Conservation (phyloP, 2,797 vertebrate genomes). For the Myoxocephalus aenaeus region DNA sequence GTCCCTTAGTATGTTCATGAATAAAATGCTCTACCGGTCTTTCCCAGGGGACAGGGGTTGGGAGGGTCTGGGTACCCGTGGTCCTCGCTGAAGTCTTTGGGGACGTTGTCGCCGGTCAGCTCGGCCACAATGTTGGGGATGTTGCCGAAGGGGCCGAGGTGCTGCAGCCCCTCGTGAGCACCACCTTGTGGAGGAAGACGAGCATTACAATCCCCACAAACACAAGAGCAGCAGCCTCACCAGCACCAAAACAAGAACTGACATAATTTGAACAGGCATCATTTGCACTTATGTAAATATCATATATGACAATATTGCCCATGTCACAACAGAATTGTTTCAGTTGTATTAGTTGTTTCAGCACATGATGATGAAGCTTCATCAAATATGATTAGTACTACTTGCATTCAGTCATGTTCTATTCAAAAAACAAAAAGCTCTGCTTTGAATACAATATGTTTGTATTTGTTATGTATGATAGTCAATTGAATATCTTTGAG, state of each 20-base stretch:
- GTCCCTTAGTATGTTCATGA: neutral
- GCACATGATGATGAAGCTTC: neutral
- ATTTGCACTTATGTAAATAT: neutral
- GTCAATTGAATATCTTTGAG: neutral
- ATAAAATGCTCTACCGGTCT: slow-evolving; percentile 85
- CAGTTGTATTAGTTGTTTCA: neutral
- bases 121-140: slow-evolving; percentile 99
- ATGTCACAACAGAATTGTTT: neutral
- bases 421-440: too few species aligned
- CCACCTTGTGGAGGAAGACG: slow-evolving; percentile 86
- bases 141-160: slow-evolving; percentile 96
- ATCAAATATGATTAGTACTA: neutral
- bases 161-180: slow-evolving; percentile 97
- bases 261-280: neutral
- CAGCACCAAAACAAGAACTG: neutral
- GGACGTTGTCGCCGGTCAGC: slow-evolving; percentile 94
- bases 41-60: slow-evolving; percentile 95
- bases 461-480: neutral
- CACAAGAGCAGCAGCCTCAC: neutral
- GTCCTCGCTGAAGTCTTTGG: slow-evolving; percentile 96
- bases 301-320: neutral
- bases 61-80: slow-evolving; percentile 98
- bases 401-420: neutral
- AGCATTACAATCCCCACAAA: neutral
- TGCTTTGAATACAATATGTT: neutral